Percentiles rank a stretch among this genome's conserved stretches.
These are phyloP conservation scores for Harlomillsia oculata DNA, from an alignment of 1,140 invertebrate species.

Conservation along the genomic window DNA sequence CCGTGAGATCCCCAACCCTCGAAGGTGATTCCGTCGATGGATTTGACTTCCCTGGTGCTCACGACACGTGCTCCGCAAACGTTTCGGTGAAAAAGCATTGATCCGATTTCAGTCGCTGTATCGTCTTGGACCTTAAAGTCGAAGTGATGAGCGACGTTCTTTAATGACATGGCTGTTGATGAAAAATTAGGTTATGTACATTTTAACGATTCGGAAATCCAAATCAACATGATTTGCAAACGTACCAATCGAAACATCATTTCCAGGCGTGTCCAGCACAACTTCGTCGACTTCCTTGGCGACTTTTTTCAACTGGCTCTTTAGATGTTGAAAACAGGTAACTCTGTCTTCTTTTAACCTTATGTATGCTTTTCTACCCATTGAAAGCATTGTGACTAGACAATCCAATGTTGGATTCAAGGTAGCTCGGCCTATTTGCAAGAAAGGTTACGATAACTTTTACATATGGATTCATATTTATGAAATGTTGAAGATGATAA, in stretches of 20 bases:
- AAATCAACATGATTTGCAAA: conserved; percentile 18
- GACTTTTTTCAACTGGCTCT: conserved; percentile 46
- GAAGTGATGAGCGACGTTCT: conserved; percentile 38
- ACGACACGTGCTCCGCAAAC: conserved; percentile 60
- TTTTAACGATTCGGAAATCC: conserved; percentile 3
- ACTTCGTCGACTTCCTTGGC: conserved; percentile 54
- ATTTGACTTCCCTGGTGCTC: conserved; percentile 47
- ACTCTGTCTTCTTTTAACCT: conserved; percentile 55
- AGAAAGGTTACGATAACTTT: conserved; percentile 15
- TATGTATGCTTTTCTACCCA: conserved; percentile 60
- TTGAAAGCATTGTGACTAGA: conserved; percentile 66
- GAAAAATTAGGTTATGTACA: conserved; percentile 10
- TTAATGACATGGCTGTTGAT: conserved; percentile 41
- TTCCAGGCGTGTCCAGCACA: conserved; percentile 55
- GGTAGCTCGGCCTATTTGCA: conserved; percentile 55
- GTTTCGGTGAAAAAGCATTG: conserved; percentile 60
- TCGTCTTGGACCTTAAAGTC: conserved; percentile 39
- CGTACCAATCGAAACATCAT: conserved; percentile 64
- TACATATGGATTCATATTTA: not conserved
- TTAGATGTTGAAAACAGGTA: conserved; percentile 40
- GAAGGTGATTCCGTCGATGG: conserved; percentile 49
- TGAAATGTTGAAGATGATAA: not conserved
- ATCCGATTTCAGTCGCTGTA: conserved; percentile 50
- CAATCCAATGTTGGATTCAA: conserved; percentile 63
- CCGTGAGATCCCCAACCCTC: conserved; percentile 60